phyloP scores from a whole-genome alignment of 2,888 invertebrate genomes.

The Corbicula japonica region DNA sequence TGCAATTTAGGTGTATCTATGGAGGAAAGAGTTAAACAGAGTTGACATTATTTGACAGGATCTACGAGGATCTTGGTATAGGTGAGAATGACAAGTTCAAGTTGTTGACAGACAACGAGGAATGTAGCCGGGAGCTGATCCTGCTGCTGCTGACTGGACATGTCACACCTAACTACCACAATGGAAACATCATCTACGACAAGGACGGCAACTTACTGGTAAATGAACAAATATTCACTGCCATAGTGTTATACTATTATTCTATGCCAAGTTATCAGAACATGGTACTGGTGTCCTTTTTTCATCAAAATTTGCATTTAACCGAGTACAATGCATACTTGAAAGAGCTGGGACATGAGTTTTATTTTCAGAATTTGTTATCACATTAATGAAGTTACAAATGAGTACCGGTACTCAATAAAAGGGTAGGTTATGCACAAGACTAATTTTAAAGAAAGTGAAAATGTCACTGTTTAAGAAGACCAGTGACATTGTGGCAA shows the following conservation, averaged over 20 bases:
- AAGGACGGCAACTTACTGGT: conserved; percentile 79
- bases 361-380: no score
- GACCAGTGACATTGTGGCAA: no score
- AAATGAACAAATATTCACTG: conserved; percentile 2
- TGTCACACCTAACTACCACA: conserved; percentile 92
- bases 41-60: conserved; percentile 51
- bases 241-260: background rate
- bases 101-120: conserved; percentile 88
- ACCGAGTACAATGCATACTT: no score
- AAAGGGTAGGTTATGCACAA: background rate
- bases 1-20: no score
- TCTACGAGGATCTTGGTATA: conserved; percentile 75
- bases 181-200: conserved; percentile 90
- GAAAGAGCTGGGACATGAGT: no score
- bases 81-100: conserved; percentile 72
- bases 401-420: no score
- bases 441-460: no score
- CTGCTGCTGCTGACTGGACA: conserved; percentile 92
- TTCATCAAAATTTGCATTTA: background rate
- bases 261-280: background rate
- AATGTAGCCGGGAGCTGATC: conserved; percentile 91
- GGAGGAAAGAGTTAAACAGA: no score
- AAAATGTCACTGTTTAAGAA: no score
- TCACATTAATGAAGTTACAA: no score
- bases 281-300: background rate